Evolutionary conservation across 2,888 invertebrate species (phyloP), one percentile per base, ranked within the genome.

Genomic region (Adela reaumurella): DNA sequence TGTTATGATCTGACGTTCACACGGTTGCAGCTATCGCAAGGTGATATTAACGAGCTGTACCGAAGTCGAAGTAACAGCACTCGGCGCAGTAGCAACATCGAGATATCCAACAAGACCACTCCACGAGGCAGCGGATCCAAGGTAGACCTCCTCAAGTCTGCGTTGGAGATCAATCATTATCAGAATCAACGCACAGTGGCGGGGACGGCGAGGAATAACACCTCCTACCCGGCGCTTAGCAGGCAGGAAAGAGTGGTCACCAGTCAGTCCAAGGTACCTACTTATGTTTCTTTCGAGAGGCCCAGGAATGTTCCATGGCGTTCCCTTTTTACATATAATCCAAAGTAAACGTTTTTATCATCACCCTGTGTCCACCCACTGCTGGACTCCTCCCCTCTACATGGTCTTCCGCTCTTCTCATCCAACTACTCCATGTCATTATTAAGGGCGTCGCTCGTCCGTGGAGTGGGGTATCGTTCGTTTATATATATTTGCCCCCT

Each of bases 91-190:
- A 81, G 83, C 56, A 81, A 81, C 59, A 81, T 82, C 43, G 82
- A 82, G 52, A 71, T 76, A 53, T 65, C 69, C 11, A 73, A 71
- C 8, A 68, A 65, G 51, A 64, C 63, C 55, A 58, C 58, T 10
- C 61, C 69, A 1, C 67, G 70, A 56, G 77, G 81, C 0, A 83
- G 83, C 17, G 76, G 78, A 1, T 82, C 83, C 1, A 85, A 84
- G 59, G 85, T 86, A 19, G 88, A 88, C 62, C 70, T 89, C 46
- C 73, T 89, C 3, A 83, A 86, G 53, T 88, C 89, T 17, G 83
- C 88, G 0, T 64, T 88, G 41, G 89, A 89, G 67, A 85, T 88
- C 57, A 85, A 82, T 62, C 81, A 84, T 43, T 24, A 46, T 20
- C 60, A 72, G 70, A 61, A 62, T 64, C 54, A 71, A 70, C 52